Evolutionary conservation across 2,888 invertebrate species (phyloP).

Genomic region (Tinea semifulvella): DNA sequence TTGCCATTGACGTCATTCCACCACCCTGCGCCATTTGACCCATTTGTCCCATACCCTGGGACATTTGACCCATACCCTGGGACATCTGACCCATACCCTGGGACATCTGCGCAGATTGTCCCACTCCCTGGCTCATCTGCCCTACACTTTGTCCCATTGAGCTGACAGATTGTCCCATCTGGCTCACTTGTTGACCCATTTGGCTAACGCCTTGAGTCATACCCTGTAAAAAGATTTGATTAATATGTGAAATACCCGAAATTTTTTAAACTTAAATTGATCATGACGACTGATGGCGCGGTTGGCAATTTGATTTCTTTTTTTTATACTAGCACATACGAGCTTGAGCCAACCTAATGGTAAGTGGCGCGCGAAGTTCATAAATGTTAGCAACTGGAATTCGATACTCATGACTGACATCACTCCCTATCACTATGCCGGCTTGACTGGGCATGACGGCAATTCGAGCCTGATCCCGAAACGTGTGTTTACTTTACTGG

Average conservation of each 20-base stretch:
- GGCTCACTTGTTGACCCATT: slow-evolving; percentile 60
- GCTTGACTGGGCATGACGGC: no score
- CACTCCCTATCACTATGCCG: no score
- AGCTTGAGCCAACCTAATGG: no score
- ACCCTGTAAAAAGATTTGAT: slow-evolving; percentile 31
- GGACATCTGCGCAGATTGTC: slow-evolving; percentile 50
- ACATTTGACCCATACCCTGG: slow-evolving; percentile 57
- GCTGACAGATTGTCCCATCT: slow-evolving; percentile 54
- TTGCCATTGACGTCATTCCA: slow-evolving; percentile 55
- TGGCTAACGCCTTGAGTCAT: slow-evolving; percentile 58
- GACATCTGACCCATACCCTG: slow-evolving; percentile 56
- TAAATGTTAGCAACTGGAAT: no score
- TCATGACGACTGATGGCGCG: no score
- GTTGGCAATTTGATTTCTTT: no score
- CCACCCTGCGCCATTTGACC: slow-evolving; percentile 58
- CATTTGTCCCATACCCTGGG: slow-evolving; percentile 64
- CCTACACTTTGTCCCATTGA: slow-evolving; percentile 54
- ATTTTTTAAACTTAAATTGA: no score
- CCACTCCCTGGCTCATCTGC: slow-evolving; percentile 59
- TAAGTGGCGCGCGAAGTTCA: no score
- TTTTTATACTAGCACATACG: no score
- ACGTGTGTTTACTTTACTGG: no score
- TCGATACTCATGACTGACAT: no score
- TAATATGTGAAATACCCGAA: neutral
- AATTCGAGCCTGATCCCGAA: no score